Base-by-base conservation (phyloP, 2,113 vertebrate genomes). In the Pseudorectes ferrugineus region DNA sequence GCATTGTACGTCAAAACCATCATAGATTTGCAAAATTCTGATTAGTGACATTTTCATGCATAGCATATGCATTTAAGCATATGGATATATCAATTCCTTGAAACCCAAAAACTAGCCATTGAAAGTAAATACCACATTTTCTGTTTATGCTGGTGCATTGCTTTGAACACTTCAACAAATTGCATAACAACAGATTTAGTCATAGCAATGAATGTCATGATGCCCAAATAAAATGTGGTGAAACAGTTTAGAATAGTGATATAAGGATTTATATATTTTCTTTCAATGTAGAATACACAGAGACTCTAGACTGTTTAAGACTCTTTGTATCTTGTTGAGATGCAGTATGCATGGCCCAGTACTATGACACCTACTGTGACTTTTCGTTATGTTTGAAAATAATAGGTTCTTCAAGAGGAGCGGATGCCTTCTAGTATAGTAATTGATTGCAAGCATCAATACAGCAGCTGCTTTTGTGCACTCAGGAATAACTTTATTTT, bases 311-410 rank as follows among this genome's bases (percentile, higher is more conserved):
- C 74, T 87, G 57, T 84, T 95, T 88, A 95, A 94, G 95, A 73
- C 82, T 90, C 79, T 95, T 71, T 74, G 24, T 57, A 65, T 87
- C 85, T 96, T 79, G 33, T 52, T 31, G 85, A 91, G 92, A 78
- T 89, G 76, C 52, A 81, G 63, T 52, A 48, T 74, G 51, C n/a
- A 61, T 29, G 55, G 63, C 65, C 38, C 52, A 85, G 61, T 40
- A 49, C 2, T 48, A 63, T 65, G 89, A 87, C 54, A 78, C 96
- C 97, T 97, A 96, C 97, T 96, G 96, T 89, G 97, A 90, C 91
- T 95, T 79, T 65, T 59, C 73, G 95, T 96, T 97, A 91, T 97
- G 94, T 95, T 92, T 96, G 93, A 97, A 96, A 97, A 98, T 97
- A 97, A 98, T 94, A 93, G 90, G 78, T 73, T 96, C 67, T 95